phyloP scores from a whole-genome alignment of 1,140 invertebrate species.

The Drosophila yakuba region DNA sequence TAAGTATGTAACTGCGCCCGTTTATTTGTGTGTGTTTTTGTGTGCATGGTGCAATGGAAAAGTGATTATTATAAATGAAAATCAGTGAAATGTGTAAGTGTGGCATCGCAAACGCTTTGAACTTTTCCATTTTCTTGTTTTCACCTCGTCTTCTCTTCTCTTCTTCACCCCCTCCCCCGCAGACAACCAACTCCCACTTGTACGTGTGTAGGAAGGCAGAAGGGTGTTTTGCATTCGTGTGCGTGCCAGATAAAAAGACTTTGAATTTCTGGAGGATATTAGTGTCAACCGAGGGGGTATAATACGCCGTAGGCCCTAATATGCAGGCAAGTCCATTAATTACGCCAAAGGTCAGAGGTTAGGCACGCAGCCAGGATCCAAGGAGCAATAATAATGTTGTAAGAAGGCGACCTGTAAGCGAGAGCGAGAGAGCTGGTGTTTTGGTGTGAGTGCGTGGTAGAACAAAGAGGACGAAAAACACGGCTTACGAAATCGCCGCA shows the following conservation, averaged over 20 bases:
- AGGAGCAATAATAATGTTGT: conserved; percentile 56
- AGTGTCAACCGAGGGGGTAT: conserved; percentile 59
- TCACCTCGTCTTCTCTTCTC: conserved; percentile 47
- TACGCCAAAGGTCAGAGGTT: conserved; percentile 78
- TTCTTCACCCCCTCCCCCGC: conserved; percentile 8
- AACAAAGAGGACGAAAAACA: conserved; percentile 48
- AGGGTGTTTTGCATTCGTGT: conserved; percentile 49
- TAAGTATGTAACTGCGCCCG: conserved; percentile 29
- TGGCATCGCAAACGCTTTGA: conserved; percentile 53
- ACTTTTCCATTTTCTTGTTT: conserved; percentile 66
- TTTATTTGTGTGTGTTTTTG: conserved; percentile 47
- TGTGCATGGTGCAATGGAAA: conserved; percentile 75
- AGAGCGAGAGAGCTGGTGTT: conserved; percentile 10
- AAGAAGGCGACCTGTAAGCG: conserved; percentile 27
- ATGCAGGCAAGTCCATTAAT: conserved; percentile 72
- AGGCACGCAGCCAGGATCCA: conserved; percentile 54
- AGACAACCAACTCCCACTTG: conserved; percentile 74
- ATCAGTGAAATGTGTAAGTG: conserved; percentile 78
- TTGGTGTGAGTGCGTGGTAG: conserved; percentile 34
- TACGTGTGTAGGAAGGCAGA: conserved; percentile 58
- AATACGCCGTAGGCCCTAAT: conserved; percentile 46
- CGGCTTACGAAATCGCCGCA: conserved; percentile 3
- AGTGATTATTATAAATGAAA: conserved; percentile 79
- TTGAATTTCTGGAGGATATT: conserved; percentile 56
- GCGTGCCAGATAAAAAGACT: conserved; percentile 70